phyloP scores from a whole-genome alignment of 2,888 invertebrate genomes.

The Frankliniella fusca region DNA sequence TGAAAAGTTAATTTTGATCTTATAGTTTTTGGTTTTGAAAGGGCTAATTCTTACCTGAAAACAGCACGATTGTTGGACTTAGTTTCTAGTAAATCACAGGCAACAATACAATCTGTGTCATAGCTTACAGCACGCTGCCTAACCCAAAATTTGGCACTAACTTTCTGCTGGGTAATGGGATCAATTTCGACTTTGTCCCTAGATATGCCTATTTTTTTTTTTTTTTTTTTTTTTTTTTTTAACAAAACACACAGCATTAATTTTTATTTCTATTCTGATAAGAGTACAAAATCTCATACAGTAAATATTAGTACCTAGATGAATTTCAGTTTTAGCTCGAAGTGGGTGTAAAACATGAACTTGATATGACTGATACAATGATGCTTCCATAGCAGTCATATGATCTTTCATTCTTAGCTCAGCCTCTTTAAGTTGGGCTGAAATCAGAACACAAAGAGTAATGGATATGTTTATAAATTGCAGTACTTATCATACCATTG shows the following conservation, averaged over 20 bases:
- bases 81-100: constrained; percentile 78
- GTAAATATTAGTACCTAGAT: constrained; percentile 55
- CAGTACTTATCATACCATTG: neutral
- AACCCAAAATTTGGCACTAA: constrained; percentile 51
- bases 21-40: neutral
- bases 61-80: constrained; percentile 64
- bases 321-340: constrained; percentile 75
- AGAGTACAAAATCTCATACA: neutral
- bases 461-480: neutral
- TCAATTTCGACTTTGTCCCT: constrained; percentile 90
- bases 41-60: constrained; percentile 48
- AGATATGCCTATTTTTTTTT: constrained; percentile 59
- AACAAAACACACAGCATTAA: constrained; percentile 32
- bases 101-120: constrained; percentile 80
- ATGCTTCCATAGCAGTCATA: constrained; percentile 77
- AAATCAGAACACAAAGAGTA: constrained; percentile 15
- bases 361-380: constrained; percentile 76
- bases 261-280: neutral
- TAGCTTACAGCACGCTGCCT: constrained; percentile 76
- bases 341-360: constrained; percentile 76
- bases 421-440: constrained; percentile 43
- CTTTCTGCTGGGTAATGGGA: constrained; percentile 56
- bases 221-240: neutral
- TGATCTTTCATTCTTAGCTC: constrained; percentile 67
- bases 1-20: neutral